These are phyloP conservation scores for Eurytoma californica DNA, from an alignment of 2,888 invertebrate genomes.

Conservation along the genomic window DNA sequence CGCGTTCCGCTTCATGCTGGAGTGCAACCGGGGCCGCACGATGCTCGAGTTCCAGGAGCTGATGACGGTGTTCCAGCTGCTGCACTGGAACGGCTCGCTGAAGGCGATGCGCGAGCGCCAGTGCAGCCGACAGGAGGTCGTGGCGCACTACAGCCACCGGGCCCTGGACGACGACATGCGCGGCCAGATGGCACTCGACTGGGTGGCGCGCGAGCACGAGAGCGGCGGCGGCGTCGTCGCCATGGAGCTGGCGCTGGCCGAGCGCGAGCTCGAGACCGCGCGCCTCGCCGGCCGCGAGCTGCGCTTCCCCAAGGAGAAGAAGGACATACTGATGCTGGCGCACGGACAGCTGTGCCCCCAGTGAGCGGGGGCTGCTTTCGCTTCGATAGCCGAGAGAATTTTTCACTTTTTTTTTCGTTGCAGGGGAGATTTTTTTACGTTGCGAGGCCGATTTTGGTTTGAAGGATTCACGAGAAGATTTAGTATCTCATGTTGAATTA, in stretches of 20 bases:
- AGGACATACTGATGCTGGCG: slow-evolving; percentile 93
- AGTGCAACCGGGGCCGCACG: slow-evolving; percentile 83
- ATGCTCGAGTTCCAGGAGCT: slow-evolving; percentile 97
- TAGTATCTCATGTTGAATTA: too few relatives aligned
- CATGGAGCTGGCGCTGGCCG: slow-evolving; percentile 88
- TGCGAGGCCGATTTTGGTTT: too few relatives aligned
- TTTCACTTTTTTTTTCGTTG: too few relatives aligned
- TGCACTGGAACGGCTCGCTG: slow-evolving; percentile 97
- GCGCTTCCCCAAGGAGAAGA: slow-evolving; percentile 95
- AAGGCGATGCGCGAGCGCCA: slow-evolving; percentile 96
- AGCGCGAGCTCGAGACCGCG: slow-evolving; percentile 90
- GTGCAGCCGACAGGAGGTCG: slow-evolving; percentile 94
- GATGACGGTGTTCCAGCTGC: slow-evolving; percentile 97
- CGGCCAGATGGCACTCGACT: slow-evolving; percentile 96
- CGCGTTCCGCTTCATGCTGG: slow-evolving; percentile 82
- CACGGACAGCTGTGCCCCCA: slow-evolving; percentile 84
- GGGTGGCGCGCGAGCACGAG: slow-evolving; percentile 90
- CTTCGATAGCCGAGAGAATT: too few relatives aligned
- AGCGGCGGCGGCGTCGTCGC: slow-evolving; percentile 81
- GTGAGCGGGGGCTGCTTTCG: slow-evolving; percentile 51
- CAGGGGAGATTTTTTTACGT: too few relatives aligned
- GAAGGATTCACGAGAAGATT: too few relatives aligned
- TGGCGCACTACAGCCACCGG: slow-evolving; percentile 94
- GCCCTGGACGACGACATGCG: slow-evolving; percentile 96
- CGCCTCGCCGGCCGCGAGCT: slow-evolving; percentile 92